Evolutionary conservation across 2,888 invertebrate genomes (phyloP).

Genomic region (Aporophyla lueneburgensis): DNA sequence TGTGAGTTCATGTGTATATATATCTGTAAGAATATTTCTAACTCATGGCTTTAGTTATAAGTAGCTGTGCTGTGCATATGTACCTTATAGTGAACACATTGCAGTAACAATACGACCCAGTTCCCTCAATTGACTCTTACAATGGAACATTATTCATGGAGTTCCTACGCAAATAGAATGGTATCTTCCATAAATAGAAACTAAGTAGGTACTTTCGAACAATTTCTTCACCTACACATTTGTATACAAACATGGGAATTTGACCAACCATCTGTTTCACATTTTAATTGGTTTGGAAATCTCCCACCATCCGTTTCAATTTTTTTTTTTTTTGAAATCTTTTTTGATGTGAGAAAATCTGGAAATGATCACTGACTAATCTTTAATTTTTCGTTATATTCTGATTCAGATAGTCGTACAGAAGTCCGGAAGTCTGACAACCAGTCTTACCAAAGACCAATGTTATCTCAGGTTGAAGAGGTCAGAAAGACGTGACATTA

Average conservation of each 20-base stretch:
- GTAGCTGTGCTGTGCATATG: neutral
- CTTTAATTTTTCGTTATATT: too few relatives aligned
- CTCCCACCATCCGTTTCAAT: too few relatives aligned
- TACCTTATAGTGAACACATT: neutral
- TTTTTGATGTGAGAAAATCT: too few relatives aligned
- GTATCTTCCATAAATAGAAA: constrained; percentile 2
- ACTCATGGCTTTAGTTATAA: neutral
- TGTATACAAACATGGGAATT: neutral
- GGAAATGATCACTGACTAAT: too few relatives aligned
- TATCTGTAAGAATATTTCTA: neutral
- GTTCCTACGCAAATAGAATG: neutral
- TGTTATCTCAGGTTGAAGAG: neutral
- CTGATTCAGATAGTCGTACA: too few relatives aligned
- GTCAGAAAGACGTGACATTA: neutral
- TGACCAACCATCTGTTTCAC: too few relatives aligned
- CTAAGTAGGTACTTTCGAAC: too few relatives aligned
- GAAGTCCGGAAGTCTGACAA: too few relatives aligned
- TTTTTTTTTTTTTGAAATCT: too few relatives aligned
- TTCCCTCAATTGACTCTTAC: constrained; percentile 34
- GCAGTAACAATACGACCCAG: constrained; percentile 31
- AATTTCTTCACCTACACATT: neutral
- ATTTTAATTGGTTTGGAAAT: too few relatives aligned
- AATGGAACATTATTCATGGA: neutral
- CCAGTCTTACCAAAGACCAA: too few relatives aligned
- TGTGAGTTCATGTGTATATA: too few relatives aligned